These are phyloP conservation scores for Brachionus rotundiformis DNA, from an alignment of 1,140 invertebrate species.

Conservation along the genomic window DNA sequence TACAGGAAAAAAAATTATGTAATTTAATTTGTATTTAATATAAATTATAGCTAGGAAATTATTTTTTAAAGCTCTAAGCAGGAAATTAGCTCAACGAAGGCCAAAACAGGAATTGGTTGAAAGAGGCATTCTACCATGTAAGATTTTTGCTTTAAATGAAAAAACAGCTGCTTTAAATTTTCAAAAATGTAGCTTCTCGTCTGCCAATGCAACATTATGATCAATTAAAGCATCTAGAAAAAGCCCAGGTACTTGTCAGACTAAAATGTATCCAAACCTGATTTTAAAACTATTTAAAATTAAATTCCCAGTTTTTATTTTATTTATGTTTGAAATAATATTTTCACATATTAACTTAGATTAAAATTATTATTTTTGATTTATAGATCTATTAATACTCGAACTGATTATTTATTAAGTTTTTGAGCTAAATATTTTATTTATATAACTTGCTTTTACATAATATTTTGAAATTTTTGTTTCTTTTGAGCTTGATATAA, in stretches of 20 bases:
- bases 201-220: conserved; percentile 35
- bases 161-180: background rate
- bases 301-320: too few relatives aligned
- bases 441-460: too few relatives aligned
- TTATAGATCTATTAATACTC: too few relatives aligned
- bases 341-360: too few relatives aligned
- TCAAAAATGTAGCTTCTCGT: background rate
- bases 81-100: conserved; percentile 6
- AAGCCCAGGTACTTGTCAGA: conserved; percentile 26
- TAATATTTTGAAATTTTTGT: too few relatives aligned
- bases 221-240: conserved; percentile 39
- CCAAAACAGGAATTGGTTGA: conserved; percentile 37
- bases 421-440: too few relatives aligned
- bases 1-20: conserved; percentile 46
- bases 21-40: background rate
- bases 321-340: too few relatives aligned
- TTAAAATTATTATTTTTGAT: too few relatives aligned
- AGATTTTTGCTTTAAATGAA: background rate
- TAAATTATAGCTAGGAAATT: too few relatives aligned
- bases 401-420: too few relatives aligned
- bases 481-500: too few relatives aligned
- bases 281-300: too few relatives aligned
- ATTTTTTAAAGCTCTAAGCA: conserved; percentile 40
- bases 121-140: conserved; percentile 41
- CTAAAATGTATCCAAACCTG: background rate